Evolutionary conservation across 2,888 invertebrate species (phyloP), one percentile per base, ranked within the genome.

Genomic region (Pecten maximus): DNA sequence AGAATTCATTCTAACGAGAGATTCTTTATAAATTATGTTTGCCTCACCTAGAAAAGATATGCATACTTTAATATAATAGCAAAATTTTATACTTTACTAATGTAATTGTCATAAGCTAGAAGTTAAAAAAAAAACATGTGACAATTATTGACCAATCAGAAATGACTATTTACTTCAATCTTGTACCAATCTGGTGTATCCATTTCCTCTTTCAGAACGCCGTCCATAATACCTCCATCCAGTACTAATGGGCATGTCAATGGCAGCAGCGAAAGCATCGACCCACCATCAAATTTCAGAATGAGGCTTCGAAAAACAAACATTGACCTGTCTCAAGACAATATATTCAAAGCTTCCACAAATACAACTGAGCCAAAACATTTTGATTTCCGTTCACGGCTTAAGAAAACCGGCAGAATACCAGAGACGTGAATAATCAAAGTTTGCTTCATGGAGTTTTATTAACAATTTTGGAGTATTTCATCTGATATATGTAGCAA

Each of bases 231-330:
- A 48, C 90, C 90, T 28, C 74, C 28, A 35, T 23, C 88, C 40
- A 90, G 74, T 87, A 88, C 88, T 28, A 91, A 91, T 87, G 90
- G 91, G n/a, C 90, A 88, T 44, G 39, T 89, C 54, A 40, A 60
- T 16, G 88, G 90, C 2, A 40, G 48, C 40, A 74, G 44, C 35
- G 91, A 91, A 40, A 88, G 89, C 23, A 90, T 74, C n/a, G 87
- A 88, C 12, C 89, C 88, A 28, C 88, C 89, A 23, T 90, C 93
- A 15, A 91, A 94, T 89, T 93, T 94, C 88, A 91, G 95, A 40
- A 91, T 92, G 54, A 92, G 92, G 40, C 91, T 95, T 50, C 92
- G 94, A 16, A 94, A 94, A 48, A 95, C 95, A 23, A 92, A 94
- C 40, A 94, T 95, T 89, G 93, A 94, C 87, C 93, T 93, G 35